These are phyloP conservation scores for Meloidogyne chitwoodi DNA, from an alignment of 1,140 invertebrate genomes.

Conservation along the genomic window DNA sequence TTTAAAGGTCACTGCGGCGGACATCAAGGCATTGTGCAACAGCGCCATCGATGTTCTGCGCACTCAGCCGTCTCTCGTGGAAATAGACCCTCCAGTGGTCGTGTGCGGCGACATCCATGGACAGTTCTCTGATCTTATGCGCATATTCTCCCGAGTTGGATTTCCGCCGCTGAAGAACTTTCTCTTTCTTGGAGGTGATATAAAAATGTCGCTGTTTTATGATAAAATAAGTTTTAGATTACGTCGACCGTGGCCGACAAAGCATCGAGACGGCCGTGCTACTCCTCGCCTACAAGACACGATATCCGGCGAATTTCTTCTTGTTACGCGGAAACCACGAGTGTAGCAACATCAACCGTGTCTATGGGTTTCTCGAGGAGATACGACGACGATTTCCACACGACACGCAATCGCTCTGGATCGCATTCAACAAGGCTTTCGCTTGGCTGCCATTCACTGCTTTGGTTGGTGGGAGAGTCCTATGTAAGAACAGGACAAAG, in stretches of 20 bases:
- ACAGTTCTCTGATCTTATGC: conserved; percentile 64
- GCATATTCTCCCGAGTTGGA: conserved; percentile 63
- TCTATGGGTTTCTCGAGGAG: conserved; percentile 61
- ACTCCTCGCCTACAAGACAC: conserved; percentile 66
- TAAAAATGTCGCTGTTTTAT: too few species aligned
- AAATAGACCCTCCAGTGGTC: conserved; percentile 59
- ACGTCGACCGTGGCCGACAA: conserved; percentile 61
- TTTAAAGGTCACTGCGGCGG: neutral
- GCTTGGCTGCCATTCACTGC: conserved; percentile 66
- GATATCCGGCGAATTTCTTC: conserved; percentile 92
- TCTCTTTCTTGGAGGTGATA: conserved; percentile 21
- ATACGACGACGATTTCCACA: neutral
- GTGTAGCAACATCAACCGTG: conserved; percentile 67
- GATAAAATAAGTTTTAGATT: conserved; percentile 43
- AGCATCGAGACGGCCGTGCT: conserved; percentile 54
- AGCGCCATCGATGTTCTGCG: neutral
- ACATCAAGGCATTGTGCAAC: neutral
- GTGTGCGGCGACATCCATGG: conserved; percentile 65
- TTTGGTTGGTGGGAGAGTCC: conserved; percentile 69
- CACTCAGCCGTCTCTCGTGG: conserved; percentile 35
- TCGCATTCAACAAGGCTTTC: conserved; percentile 63
- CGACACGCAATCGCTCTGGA: neutral
- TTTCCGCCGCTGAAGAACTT: conserved; percentile 61
- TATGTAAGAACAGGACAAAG: neutral
- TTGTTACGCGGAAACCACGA: conserved; percentile 70